Conservation (phyloP, 2,888 invertebrate genomes). For the Ypsolopha scabrella region DNA sequence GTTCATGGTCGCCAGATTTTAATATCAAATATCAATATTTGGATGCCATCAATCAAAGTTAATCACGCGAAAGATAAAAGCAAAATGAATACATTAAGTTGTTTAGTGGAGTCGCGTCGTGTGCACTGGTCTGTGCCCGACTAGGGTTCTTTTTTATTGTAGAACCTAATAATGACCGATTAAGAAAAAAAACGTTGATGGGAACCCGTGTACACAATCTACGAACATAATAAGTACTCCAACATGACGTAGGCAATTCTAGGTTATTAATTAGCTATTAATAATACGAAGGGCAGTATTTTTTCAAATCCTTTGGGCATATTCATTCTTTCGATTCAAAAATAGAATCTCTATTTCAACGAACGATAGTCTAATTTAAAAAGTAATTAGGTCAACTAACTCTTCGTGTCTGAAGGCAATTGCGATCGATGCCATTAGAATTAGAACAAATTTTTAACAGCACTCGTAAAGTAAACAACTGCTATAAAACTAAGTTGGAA, state of each 20-base stretch:
- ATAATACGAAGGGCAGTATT: constrained; percentile 10
- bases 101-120: constrained; percentile 42
- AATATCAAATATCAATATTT: constrained; percentile 65
- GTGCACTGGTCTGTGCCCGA: constrained; percentile 40
- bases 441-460: constrained; percentile 38
- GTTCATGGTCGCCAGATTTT: constrained; percentile 29
- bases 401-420: constrained; percentile 34
- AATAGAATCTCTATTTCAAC: not conserved
- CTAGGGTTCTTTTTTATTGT: constrained; percentile 40
- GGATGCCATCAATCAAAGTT: constrained; percentile 67
- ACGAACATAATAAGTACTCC: constrained; percentile 30
- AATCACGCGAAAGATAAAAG: constrained; percentile 68
- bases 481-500: constrained; percentile 40
- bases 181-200: constrained; percentile 43
- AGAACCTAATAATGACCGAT: constrained; percentile 53
- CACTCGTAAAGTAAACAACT: constrained; percentile 20
- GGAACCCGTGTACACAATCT: constrained; percentile 28
- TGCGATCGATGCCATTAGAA: constrained; percentile 33
- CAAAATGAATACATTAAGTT: constrained; percentile 63
- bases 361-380: constrained; percentile 26
- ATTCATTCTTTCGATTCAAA: not conserved
- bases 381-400: constrained; percentile 54
- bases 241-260: constrained; percentile 56
- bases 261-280: constrained; percentile 47
- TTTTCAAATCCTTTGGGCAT: not conserved